Evolutionary conservation across 2,888 invertebrate genomes (phyloP), one percentile per base, ranked within the genome.

Genomic region (Plagodis pulveraria): DNA sequence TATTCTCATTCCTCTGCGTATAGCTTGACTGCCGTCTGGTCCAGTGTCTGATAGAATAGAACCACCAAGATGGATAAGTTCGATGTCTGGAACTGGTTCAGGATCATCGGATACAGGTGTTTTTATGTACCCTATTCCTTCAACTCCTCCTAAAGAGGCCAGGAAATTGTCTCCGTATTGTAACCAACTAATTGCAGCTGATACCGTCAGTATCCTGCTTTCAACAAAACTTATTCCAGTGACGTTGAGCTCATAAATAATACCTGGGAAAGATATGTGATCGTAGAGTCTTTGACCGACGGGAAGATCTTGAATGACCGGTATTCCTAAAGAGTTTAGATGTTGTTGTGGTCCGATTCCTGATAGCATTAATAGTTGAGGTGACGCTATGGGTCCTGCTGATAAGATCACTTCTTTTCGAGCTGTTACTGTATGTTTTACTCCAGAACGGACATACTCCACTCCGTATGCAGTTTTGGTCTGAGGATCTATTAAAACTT

Each of bases 281-380:
- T 96, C 96, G 70, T 94, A 95, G 49, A 96, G 75, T 11, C 93
- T 94, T 71, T 93, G 82, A 0, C 96, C 96, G 0, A 96, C 96
- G 0, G 95, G 96, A 11, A 96, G 84, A 67, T 95, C 93, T 65
- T 94, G 86, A 5, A 96, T 71, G 0, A 96, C 81, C 0, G 94
- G 94, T 63, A 96, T 93, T 0, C 91, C 91, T 0, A 94, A 79
- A 5, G 91, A 84, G 12, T 83, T 75, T 1, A 95, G 81, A 71
- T 95, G 91, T 46, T 94, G 77, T 59, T 74, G 84, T 0, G 94
- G 94, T 2, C 94, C 94, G 10, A 95, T 77, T 0, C 98, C 98
- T 6, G 97, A 97, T 6, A 99, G 83, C 97, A 98, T 97, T 8
- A 99, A 93, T 4, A 99, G 81, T 82, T 99, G 98, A 0, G 98